A percentile compares a stretch with the other conserved stretches of the same genome.
Evolutionary conservation across 2,113 vertebrate genomes (phyloP).

Genomic region (Megatriorchis doriae): DNA sequence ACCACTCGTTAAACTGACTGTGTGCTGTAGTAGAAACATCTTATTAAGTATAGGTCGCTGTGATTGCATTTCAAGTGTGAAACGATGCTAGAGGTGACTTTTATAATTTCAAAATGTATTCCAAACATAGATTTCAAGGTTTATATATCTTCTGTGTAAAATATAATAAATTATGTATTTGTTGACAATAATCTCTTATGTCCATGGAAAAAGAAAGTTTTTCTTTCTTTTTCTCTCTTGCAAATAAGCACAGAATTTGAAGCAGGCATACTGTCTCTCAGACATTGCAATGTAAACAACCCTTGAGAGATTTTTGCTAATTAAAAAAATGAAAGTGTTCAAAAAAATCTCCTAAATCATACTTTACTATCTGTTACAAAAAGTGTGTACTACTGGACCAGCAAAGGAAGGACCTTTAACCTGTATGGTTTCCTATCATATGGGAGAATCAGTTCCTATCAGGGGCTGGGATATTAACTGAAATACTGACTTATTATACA

Average conservation of each 20-base stretch:
- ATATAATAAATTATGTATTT: background rate
- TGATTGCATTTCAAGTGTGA: conserved; percentile 18
- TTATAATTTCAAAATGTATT: background rate
- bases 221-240: background rate
- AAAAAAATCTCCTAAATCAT: background rate
- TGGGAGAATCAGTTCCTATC: background rate
- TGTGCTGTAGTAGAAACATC: background rate
- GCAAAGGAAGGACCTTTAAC: background rate
- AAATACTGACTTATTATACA: background rate
- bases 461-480: background rate
- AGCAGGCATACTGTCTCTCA: background rate
- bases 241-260: background rate
- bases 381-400: background rate
- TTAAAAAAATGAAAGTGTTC: background rate
- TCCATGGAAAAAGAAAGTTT: background rate
- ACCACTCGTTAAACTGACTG: conserved; percentile 16
- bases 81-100: background rate
- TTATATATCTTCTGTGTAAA: background rate
- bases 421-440: background rate
- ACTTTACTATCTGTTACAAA: background rate
- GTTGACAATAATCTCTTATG: background rate
- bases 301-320: background rate
- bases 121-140: background rate
- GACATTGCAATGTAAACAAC: background rate
- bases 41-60: background rate